Base-by-base conservation (phyloP, 1,140 invertebrate genomes). In the Orchesella cincta region DNA sequence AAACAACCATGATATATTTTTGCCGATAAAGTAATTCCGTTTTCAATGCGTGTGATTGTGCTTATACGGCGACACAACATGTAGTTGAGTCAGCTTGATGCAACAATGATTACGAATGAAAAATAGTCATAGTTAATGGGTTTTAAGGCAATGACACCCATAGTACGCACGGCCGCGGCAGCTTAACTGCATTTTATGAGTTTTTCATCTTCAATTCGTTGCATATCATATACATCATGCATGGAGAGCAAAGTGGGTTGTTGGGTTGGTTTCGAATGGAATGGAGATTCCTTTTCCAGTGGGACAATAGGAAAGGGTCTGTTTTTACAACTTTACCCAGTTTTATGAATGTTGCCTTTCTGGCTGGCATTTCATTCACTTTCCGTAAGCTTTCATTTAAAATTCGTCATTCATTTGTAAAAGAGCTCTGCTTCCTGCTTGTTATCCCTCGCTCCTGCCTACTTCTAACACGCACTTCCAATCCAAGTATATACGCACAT, bases 61-160 rank as follows among this genome's bases (percentile, higher is more conserved):
- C n/a, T n/a, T n/a, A n/a, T n/a, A n/a, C n/a, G n/a, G n/a, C n/a
- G n/a, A n/a, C n/a, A n/a, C n/a, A n/a, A n/a, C n/a, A n/a, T 57
- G 14, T 23, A 57, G 62, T 67, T 67, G 62, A 33, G 28, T 67
- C 26, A 67, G 33, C 28, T 67, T 23, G 26, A 33, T 14, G 62
- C 12, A 67, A 67, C 33, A 67, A 67, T 67, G 62, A 67, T 31
- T 67, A 29, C n/a, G 62, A 67, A 67, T 67, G 62, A 67, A 67
- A 67, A 67, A 67, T 67, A 12, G 31, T 12, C 31, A 29, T 67
- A 29, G 62, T 67, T 67, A 67, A 67, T 67, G 62, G 31, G 62
- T 67, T 67, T 67, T 67, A 67, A 67, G 62, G 62, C 62, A 67
- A 67, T 67, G 62, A 67, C 62, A 67, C 33, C 29, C 33, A 26